Conservation (phyloP, 2,888 invertebrate species). For the Drosophila leonis region DNA sequence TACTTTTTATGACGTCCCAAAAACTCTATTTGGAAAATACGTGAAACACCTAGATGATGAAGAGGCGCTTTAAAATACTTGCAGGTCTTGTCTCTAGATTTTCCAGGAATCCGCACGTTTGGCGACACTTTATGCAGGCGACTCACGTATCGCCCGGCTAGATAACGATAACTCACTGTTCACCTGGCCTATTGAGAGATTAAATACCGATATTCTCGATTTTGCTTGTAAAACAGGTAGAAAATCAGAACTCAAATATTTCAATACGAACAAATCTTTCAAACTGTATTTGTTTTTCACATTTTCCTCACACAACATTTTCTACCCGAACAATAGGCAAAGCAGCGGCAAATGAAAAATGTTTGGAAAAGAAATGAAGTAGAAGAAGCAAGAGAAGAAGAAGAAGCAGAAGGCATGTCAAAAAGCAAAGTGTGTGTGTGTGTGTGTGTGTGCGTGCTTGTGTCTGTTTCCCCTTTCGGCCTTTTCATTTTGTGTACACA, state of each 20-base stretch:
- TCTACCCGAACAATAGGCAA: slow-evolving; percentile 16
- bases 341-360: slow-evolving; percentile 37
- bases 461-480: slow-evolving; percentile 52
- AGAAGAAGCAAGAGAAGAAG: slow-evolving; percentile 14
- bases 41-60: slow-evolving; percentile 13
- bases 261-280: slow-evolving; percentile 35
- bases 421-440: not conserved
- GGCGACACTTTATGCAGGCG: slow-evolving; percentile 51
- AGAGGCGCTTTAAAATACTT: slow-evolving; percentile 15
- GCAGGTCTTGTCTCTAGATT: slow-evolving; percentile 24
- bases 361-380: slow-evolving; percentile 20
- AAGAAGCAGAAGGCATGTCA: slow-evolving; percentile 13
- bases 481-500: slow-evolving; percentile 36
- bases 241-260: slow-evolving; percentile 32
- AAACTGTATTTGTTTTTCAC: slow-evolving; percentile 62
- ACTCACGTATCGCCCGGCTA: slow-evolving; percentile 46
- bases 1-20: slow-evolving; percentile 11
- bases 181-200: slow-evolving; percentile 38
- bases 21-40: slow-evolving; percentile 4
- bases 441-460: not conserved
- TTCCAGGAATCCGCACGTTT: slow-evolving; percentile 51
- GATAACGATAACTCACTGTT: slow-evolving; percentile 44
- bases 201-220: slow-evolving; percentile 18
- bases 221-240: slow-evolving; percentile 64
- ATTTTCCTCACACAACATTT: slow-evolving; percentile 41